Evolutionary conservation across 1,140 invertebrate genomes (phyloP).

Genomic region (Triops cancriformis): DNA sequence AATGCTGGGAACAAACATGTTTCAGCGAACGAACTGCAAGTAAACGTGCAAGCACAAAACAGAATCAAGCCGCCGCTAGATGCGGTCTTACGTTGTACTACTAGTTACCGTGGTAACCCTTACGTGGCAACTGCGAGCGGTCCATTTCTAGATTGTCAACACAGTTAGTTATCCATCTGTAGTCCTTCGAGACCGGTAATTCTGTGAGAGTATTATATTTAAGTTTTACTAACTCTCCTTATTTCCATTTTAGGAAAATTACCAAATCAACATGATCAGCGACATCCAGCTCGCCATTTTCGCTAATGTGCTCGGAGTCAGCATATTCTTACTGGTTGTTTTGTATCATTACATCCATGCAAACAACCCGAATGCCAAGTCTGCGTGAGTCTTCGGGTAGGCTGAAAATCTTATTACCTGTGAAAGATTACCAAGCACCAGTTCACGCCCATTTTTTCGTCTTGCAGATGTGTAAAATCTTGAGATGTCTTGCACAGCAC

Average conservation of each 20-base stretch:
- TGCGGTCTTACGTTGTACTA: not conserved
- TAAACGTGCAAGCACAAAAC: too few relatives aligned
- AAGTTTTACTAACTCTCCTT: not conserved
- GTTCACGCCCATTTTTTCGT: too few relatives aligned
- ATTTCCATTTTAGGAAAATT: not conserved
- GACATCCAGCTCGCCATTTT: slow-evolving; percentile 93
- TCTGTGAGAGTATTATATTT: not conserved
- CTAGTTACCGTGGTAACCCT: not conserved
- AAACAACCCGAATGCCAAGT: slow-evolving; percentile 42
- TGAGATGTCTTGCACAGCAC: not conserved
- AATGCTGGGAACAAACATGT: too few relatives aligned
- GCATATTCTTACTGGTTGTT: slow-evolving; percentile 86
- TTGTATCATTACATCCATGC: slow-evolving; percentile 95
- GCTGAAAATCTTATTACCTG: not conserved
- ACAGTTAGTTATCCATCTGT: not conserved
- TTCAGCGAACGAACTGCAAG: too few relatives aligned
- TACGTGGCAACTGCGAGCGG: not conserved
- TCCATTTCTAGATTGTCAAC: not conserved
- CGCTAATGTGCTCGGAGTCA: slow-evolving; percentile 88
- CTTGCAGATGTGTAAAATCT: too few relatives aligned
- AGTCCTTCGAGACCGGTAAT: not conserved
- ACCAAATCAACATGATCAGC: slow-evolving; percentile 73
- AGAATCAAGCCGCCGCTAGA: too few relatives aligned
- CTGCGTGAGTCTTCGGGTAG: not conserved
- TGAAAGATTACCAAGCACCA: too few relatives aligned